Conservation (phyloP, 2,113 vertebrate species). For the Nerophis lumbriciformis region DNA sequence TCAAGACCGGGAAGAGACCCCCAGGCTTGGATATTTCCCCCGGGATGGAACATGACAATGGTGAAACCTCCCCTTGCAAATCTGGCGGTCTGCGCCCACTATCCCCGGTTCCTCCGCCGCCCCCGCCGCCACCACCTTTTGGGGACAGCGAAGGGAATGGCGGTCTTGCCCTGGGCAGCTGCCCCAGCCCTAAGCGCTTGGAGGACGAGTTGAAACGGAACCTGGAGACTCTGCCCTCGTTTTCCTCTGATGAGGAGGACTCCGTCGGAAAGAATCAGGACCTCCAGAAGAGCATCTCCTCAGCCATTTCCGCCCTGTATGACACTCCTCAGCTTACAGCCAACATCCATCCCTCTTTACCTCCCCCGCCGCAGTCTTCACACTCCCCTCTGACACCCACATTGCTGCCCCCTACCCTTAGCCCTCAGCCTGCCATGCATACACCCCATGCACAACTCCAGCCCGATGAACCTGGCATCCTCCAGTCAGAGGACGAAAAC, state of each 20-base stretch:
- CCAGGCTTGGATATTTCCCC: slow-evolving; percentile 68
- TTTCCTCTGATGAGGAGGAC: slow-evolving; percentile 90
- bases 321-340: slow-evolving; percentile 80
- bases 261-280: slow-evolving; percentile 92
- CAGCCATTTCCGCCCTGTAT: slow-evolving; percentile 87
- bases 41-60: slow-evolving; percentile 68
- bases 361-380: slow-evolving; percentile 42
- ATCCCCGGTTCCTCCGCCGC: slow-evolving; percentile 64
- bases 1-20: slow-evolving; percentile 87
- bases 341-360: slow-evolving; percentile 50
- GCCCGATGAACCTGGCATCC: slow-evolving; percentile 60
- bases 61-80: slow-evolving; percentile 67
- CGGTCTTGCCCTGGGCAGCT: slow-evolving; percentile 79
- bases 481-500: slow-evolving; percentile 53
- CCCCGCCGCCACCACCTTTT: slow-evolving; percentile 52
- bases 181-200: slow-evolving; percentile 81
- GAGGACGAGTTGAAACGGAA: slow-evolving; percentile 91
- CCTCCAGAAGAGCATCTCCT: slow-evolving; percentile 92
- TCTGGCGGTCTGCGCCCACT: slow-evolving; percentile 62
- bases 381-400: slow-evolving; percentile 53
- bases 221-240: slow-evolving; percentile 87
- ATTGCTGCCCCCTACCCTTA: slow-evolving; percentile 56
- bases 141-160: slow-evolving; percentile 77
- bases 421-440: slow-evolving; percentile 58
- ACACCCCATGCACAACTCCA: slow-evolving; percentile 49